A percentile compares a stretch with the other conserved stretches of the same genome.
These are phyloP conservation scores for Sebastes matsubarae DNA, from an alignment of 2,797 vertebrate species.

Conservation along the genomic window DNA sequence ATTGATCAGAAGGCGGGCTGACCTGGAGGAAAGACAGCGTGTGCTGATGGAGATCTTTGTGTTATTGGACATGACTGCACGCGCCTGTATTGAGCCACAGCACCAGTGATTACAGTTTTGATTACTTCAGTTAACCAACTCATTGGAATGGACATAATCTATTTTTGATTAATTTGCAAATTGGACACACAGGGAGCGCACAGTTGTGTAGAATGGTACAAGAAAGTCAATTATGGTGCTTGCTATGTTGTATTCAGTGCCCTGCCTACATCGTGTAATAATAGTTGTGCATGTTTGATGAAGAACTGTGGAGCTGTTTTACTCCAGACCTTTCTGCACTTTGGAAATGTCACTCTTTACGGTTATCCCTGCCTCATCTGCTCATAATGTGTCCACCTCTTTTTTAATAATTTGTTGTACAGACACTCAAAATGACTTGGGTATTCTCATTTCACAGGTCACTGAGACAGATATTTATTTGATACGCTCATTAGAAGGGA, in stretches of 20 bases:
- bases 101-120: constrained; percentile 63
- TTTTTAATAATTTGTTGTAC: constrained; percentile 36
- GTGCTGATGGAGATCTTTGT: constrained; percentile 52
- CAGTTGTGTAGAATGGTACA: constrained; percentile 8
- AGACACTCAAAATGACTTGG: constrained; percentile 28
- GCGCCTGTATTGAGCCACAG: constrained; percentile 50
- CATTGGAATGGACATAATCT: constrained; percentile 50
- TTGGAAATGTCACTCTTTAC: neutral
- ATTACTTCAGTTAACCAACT: constrained; percentile 64
- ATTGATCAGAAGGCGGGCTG: constrained; percentile 57
- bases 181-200: constrained; percentile 19
- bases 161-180: constrained; percentile 56
- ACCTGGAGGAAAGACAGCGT: constrained; percentile 31
- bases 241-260: neutral
- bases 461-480: constrained; percentile 54
- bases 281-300: constrained; percentile 11
- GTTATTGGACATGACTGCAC: constrained; percentile 59
- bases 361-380: neutral
- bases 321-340: neutral
- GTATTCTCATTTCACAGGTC: constrained; percentile 66
- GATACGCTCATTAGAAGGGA: constrained; percentile 47
- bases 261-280: neutral
- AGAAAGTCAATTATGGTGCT: constrained; percentile 29
- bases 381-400: constrained; percentile 8
- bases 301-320: neutral